These are phyloP conservation scores for Macrobrachium nipponense DNA, from an alignment of 1,140 invertebrate genomes.

Conservation along the genomic window DNA sequence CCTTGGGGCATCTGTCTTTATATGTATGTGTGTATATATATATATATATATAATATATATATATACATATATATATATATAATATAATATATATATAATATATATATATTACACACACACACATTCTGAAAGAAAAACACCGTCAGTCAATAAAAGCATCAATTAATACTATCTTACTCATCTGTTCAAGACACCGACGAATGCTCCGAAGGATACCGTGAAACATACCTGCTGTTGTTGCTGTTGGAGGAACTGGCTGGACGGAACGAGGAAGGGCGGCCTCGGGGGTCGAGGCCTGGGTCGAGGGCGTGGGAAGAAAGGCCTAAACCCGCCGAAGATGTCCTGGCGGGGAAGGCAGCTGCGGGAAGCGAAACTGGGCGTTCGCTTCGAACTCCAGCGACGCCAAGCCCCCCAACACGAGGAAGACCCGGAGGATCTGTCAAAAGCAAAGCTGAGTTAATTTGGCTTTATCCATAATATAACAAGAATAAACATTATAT, in stretches of 20 bases:
- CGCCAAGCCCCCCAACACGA: constrained; percentile 5
- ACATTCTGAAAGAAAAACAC: too few species aligned
- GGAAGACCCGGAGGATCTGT: constrained; percentile 9
- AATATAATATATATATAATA: too few species aligned
- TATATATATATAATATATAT: too few species aligned
- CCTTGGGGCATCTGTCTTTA: too few species aligned
- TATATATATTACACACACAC: too few species aligned
- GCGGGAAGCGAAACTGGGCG: constrained; percentile 22
- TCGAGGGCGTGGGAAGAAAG: background rate
- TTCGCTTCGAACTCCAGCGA: background rate
- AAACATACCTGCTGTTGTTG: background rate
- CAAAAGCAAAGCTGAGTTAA: too few species aligned
- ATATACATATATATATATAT: too few species aligned
- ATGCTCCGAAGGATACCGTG: background rate
- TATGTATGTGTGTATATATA: too few species aligned
- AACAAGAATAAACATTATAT: too few species aligned
- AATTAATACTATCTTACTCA: too few species aligned
- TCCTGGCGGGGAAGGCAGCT: constrained; percentile 25
- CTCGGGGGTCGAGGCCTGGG: constrained; percentile 12
- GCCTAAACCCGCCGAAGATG: constrained; percentile 42
- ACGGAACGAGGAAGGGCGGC: constrained; percentile 3
- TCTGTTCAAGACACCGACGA: background rate
- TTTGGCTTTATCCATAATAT: too few species aligned
- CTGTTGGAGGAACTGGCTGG: constrained; percentile 20
- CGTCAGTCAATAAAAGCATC: too few species aligned